phyloP scores from a whole-genome alignment of 2,797 vertebrate genomes.

The Somateria mollissima region DNA sequence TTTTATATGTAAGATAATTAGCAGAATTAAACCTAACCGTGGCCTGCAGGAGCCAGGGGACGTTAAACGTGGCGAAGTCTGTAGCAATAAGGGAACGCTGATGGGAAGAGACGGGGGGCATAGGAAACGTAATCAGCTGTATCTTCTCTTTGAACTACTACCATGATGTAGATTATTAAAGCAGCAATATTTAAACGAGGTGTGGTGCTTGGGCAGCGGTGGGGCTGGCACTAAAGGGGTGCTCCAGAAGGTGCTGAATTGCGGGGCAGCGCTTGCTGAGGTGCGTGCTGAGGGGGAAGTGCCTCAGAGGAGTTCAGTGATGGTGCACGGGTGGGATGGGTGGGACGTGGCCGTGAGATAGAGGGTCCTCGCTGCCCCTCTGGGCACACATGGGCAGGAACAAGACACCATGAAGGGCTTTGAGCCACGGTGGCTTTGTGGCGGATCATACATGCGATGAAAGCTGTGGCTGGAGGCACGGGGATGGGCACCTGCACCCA shows the following conservation, averaged over 20 bases:
- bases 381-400: too few species aligned
- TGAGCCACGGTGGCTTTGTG: too few species aligned
- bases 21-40: constrained; percentile 14
- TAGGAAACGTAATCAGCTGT: background rate
- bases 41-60: background rate
- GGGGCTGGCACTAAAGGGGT: background rate
- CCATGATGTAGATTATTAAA: constrained; percentile 50
- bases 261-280: background rate
- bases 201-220: background rate
- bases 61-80: background rate
- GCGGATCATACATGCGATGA: too few species aligned
- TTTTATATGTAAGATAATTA: constrained; percentile 63
- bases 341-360: too few species aligned
- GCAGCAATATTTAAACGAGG: constrained; percentile 49
- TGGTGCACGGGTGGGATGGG: too few species aligned
- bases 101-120: background rate
- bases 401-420: too few species aligned
- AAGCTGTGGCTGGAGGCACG: too few species aligned
- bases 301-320: background rate
- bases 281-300: background rate
- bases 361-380: too few species aligned
- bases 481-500: too few species aligned
- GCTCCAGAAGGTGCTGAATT: too few species aligned
- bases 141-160: constrained; percentile 33
- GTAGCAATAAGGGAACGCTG: constrained; percentile 39